These are phyloP conservation scores for Caenorhabditis tropicalis DNA, from an alignment of 1,140 invertebrate species.

Conservation along the genomic window DNA sequence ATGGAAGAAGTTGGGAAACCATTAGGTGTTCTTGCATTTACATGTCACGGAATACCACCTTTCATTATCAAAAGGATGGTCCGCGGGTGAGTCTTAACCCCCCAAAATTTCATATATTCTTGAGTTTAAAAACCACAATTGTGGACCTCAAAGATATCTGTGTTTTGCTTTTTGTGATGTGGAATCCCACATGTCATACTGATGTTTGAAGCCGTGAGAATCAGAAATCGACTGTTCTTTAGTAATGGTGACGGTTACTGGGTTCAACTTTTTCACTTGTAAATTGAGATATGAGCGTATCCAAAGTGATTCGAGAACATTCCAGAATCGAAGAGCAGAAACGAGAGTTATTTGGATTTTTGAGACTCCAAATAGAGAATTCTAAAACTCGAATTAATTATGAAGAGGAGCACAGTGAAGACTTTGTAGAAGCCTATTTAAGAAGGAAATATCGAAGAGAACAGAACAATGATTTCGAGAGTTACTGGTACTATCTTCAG, in stretches of 20 bases:
- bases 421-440: conserved; percentile 53
- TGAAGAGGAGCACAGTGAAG: conserved; percentile 1
- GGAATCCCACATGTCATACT: no score
- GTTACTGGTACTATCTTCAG: background rate
- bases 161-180: no score
- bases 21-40: conserved; percentile 40
- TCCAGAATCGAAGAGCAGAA: conserved; percentile 40
- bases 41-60: conserved; percentile 1
- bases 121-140: background rate
- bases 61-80: background rate
- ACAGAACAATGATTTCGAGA: conserved; percentile 28
- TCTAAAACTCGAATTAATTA: conserved; percentile 27
- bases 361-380: background rate
- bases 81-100: background rate
- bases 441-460: conserved; percentile 50
- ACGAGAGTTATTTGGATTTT: background rate
- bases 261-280: no score
- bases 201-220: no score
- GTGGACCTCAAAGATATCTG: no score
- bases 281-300: background rate
- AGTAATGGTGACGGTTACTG: background rate
- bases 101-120: background rate
- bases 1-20: conserved; percentile 47
- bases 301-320: background rate
- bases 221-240: no score